These are phyloP conservation scores for Oxystoma pomonae DNA, from an alignment of 2,888 invertebrate species.

Conservation along the genomic window DNA sequence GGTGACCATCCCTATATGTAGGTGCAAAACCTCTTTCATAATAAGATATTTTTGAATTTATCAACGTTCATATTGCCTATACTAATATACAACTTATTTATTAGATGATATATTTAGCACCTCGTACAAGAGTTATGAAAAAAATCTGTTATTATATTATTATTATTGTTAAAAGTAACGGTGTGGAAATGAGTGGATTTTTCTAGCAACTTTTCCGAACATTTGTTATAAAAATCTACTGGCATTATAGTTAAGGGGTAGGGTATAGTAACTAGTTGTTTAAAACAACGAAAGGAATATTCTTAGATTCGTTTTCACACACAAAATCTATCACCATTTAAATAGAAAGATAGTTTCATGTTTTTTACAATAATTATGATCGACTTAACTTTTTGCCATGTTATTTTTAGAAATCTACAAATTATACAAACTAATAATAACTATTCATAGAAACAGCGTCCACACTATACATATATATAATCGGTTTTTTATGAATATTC, in stretches of 20 bases:
- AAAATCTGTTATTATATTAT: neutral
- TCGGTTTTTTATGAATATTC: no score
- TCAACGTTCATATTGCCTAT: neutral
- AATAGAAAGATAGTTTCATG: no score
- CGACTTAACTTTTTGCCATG: neutral
- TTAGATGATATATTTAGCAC: neutral
- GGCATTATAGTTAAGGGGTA: neutral
- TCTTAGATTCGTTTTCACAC: neutral
- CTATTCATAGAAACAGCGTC: no score
- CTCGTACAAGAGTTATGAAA: neutral
- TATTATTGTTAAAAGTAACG: neutral
- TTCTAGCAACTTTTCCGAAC: neutral
- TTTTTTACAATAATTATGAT: no score
- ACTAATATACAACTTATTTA: neutral
- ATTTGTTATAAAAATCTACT: neutral
- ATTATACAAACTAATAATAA: no score
- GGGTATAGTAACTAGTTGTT: neutral
- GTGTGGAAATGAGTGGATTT: neutral
- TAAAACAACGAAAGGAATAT: neutral
- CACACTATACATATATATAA: no score
- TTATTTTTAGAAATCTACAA: neutral
- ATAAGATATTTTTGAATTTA: neutral
- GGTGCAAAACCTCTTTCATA: neutral
- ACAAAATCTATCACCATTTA: neutral
- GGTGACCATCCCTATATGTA: no score